Base-by-base conservation (phyloP, 2,113 vertebrate species). In the Theristicus caerulescens region DNA sequence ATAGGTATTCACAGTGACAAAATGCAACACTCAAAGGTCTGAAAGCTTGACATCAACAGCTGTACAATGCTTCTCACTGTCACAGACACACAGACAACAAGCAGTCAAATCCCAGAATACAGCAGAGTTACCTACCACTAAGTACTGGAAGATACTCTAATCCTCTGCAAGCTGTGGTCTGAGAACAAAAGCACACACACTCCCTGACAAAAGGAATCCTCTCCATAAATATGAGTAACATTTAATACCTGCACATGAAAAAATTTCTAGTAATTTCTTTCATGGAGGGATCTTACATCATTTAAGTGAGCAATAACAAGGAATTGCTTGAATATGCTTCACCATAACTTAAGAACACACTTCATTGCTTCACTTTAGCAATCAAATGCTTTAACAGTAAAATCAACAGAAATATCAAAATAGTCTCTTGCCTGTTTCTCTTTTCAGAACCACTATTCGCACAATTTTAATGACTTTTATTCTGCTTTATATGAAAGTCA, bases 251-350 rank as follows among this genome's bases (percentile, higher is more conserved):
- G 38, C 1, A 3, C 16, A 55, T 7, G 25, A 69, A 87, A 86
- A 64, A 47, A 19, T 16, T 52, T 34, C n/a, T 34, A 81, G 25
- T 10, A 18, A 70, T 73, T 83, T 85, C 20, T 80, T 81, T 66
- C 51, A 70, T 3, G 16, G 13, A 80, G 10, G 24, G 17, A 58
- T 29, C 62, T 62, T 27, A 38, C 0, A 0, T 34, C 66, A 80
- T 47, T 82, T 86, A 88, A 73, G 42, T 29, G 46, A 86, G 34
- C 16, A 89, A 8, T 73, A 67, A 57, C 25, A 86, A 57, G 29
- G 27, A 77, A 81, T 10, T 65, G 40, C 40, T 82, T 58, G 17
- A 85, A 49, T 52, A 64, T 16, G n/a, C 36, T 76, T 10, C 24
- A 34, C 13, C 34, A 17, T 29, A 82, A 82, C 57, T 34, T 36